Conservation (phyloP, 2,113 vertebrate species). For the Bostrychus sinensis region DNA sequence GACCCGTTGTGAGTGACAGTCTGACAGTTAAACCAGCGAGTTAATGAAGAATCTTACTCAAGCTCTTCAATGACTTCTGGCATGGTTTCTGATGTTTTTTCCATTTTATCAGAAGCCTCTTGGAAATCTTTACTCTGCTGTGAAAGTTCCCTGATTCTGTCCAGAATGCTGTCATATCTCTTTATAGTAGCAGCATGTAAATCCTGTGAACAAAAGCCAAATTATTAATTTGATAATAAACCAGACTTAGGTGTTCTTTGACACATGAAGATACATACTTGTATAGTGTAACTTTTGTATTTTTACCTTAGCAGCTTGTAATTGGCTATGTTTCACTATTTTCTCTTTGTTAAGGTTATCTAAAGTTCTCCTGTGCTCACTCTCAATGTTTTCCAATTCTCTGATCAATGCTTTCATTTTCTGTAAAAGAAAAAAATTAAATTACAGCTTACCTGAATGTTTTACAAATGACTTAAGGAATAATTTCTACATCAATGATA, state of each 20-base stretch:
- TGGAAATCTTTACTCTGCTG: slow-evolving; percentile 42
- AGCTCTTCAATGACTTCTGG: slow-evolving; percentile 57
- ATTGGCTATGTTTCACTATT: slow-evolving; percentile 31
- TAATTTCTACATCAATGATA: neutral
- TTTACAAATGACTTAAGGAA: neutral
- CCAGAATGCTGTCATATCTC: slow-evolving; percentile 50
- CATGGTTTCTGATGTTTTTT: slow-evolving; percentile 43
- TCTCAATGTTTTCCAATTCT: slow-evolving; percentile 45
- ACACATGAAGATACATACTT: slow-evolving; percentile 14
- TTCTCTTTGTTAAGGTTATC: slow-evolving; percentile 59
- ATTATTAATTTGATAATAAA: slow-evolving; percentile 33
- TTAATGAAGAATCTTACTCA: slow-evolving; percentile 64
- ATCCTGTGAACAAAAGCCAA: slow-evolving; percentile 60
- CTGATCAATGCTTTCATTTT: slow-evolving; percentile 48
- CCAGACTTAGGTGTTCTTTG: no score
- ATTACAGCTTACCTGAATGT: neutral
- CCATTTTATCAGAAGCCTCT: slow-evolving; percentile 55
- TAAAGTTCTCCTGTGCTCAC: slow-evolving; percentile 56
- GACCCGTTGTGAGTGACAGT: no score
- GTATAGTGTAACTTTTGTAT: slow-evolving; percentile 1
- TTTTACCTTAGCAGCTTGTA: slow-evolving; percentile 64
- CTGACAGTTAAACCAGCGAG: neutral
- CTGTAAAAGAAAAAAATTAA: slow-evolving; percentile 61
- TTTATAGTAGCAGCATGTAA: slow-evolving; percentile 38
- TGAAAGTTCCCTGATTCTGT: slow-evolving; percentile 53